These are phyloP conservation scores for Tinea pellionella DNA, from an alignment of 2,888 invertebrate genomes.

Conservation along the genomic window DNA sequence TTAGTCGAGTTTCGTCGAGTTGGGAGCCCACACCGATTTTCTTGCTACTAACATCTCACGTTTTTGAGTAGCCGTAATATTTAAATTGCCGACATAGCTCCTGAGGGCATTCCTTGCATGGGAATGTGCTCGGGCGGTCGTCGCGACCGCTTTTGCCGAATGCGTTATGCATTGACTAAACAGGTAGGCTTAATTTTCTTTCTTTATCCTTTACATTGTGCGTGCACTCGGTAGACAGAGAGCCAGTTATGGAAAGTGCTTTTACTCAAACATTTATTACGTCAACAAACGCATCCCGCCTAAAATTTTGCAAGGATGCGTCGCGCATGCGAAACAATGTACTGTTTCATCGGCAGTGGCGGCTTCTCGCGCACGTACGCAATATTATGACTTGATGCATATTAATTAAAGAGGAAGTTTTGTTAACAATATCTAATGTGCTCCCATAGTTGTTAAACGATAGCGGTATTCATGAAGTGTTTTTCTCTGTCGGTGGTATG, in stretches of 20 bases:
- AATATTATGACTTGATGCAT: constrained; percentile 64
- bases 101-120: constrained; percentile 65
- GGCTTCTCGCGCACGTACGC: constrained; percentile 51
- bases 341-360: constrained; percentile 24
- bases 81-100: constrained; percentile 67
- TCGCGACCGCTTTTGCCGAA: constrained; percentile 63
- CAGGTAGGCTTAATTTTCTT: constrained; percentile 26
- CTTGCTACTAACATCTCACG: constrained; percentile 64
- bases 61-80: constrained; percentile 67
- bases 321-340: constrained; percentile 56
- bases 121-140: constrained; percentile 61
- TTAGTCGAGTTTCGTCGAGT: constrained; percentile 49
- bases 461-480: constrained; percentile 52
- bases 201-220: constrained; percentile 41
- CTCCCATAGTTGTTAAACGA: constrained; percentile 35
- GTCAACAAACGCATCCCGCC: constrained; percentile 63
- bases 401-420: constrained; percentile 66
- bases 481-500: constrained; percentile 1
- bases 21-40: constrained; percentile 58
- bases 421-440: constrained; percentile 69
- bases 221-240: constrained; percentile 40
- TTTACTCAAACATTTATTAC: constrained; percentile 47
- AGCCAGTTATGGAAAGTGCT: constrained; percentile 46
- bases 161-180: constrained; percentile 50
- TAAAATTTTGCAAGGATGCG: constrained; percentile 69